Percentiles rank a stretch among this genome's conserved stretches.
phyloP scores from a whole-genome alignment of 1,140 invertebrate species.

The Micrasema longulum region DNA sequence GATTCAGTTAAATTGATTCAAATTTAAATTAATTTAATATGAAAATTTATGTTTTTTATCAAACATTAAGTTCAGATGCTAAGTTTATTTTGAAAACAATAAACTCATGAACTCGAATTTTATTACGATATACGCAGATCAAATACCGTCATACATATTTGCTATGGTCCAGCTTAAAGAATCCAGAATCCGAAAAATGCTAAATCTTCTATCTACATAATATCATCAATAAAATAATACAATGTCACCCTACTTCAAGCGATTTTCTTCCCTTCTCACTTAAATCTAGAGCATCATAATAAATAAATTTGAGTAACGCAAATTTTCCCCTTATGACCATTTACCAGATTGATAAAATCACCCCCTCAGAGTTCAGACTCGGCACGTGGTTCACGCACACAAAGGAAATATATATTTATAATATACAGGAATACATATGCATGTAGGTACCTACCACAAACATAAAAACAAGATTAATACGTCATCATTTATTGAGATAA shows the following conservation, averaged over 20 bases:
- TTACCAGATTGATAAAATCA: not conserved
- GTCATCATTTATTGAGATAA: no score
- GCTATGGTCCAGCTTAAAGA: not conserved
- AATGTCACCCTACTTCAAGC: not conserved
- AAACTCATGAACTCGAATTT: no score
- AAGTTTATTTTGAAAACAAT: no score
- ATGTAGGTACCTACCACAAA: no score
- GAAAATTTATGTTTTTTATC: no score
- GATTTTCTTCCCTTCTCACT: not conserved
- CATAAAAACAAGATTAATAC: no score
- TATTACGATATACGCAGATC: no score
- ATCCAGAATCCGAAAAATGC: constrained; percentile 4
- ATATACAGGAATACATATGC: no score
- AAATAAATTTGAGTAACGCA: not conserved
- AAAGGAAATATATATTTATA: constrained; percentile 1
- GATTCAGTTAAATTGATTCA: no score
- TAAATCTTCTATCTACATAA: not conserved
- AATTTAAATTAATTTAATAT: no score
- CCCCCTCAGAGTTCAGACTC: not conserved
- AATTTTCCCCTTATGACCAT: not conserved
- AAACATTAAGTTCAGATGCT: no score
- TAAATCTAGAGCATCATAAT: not conserved
- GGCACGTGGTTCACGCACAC: constrained; percentile 1
- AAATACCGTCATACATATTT: no score
- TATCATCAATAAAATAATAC: not conserved